Evolutionary conservation across 2,797 vertebrate species (phyloP).

Genomic region (Pristis pectinata): DNA sequence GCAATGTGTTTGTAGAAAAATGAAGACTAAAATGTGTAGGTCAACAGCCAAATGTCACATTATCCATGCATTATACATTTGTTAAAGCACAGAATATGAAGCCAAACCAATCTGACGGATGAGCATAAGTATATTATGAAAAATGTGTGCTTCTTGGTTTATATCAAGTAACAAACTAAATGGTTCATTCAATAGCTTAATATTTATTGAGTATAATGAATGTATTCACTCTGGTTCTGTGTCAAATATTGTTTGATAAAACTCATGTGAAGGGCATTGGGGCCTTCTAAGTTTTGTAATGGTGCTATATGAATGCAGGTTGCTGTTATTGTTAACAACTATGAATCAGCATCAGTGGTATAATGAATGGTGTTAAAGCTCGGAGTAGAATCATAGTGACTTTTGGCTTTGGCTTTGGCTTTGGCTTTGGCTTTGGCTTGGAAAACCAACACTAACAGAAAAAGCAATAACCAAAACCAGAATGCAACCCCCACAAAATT

Average conservation of each 20-base stretch:
- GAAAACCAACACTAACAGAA: neutral
- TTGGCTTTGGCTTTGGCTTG: no score
- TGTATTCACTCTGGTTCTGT: neutral
- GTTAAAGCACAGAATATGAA: neutral
- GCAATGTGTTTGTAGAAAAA: neutral
- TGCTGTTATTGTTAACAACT: neutral
- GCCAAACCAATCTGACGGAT: neutral
- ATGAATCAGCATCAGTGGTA: neutral
- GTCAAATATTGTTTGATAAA: neutral
- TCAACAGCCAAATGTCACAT: neutral
- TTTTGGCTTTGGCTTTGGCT: no score
- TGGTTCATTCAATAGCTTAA: neutral
- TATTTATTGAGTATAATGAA: neutral
- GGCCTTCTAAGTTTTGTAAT: neutral
- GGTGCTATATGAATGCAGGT: neutral
- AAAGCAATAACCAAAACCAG: slow-evolving; percentile 20
- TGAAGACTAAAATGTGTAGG: neutral
- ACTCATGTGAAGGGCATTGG: no score
- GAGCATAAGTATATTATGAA: neutral
- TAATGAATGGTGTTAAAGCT: neutral
- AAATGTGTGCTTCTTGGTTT: neutral
- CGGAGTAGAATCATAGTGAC: neutral
- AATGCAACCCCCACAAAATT: slow-evolving; percentile 5
- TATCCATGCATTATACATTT: neutral
- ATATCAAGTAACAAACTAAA: neutral